phyloP scores from a whole-genome alignment of 2,113 vertebrate genomes.

The Sprattus sprattus region DNA sequence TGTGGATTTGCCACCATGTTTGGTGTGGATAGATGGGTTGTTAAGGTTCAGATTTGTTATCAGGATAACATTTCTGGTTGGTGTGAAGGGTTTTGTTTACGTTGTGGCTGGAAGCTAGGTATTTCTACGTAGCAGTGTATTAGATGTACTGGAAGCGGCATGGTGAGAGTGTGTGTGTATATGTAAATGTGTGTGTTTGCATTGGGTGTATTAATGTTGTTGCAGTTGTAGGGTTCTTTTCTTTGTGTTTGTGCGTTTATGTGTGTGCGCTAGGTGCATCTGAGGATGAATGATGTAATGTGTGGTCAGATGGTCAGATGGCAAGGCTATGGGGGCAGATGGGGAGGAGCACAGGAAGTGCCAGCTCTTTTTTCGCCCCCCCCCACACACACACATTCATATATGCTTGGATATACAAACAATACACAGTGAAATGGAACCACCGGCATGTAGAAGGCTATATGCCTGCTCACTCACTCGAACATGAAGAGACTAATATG shows the following conservation, averaged over 20 bases:
- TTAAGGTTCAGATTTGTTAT: neutral
- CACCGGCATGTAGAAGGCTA: neutral
- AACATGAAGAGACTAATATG: neutral
- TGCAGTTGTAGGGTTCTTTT: neutral
- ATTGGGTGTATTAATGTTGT: neutral
- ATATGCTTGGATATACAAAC: neutral
- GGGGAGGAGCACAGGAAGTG: constrained; percentile 55
- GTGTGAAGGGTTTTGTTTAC: too few species aligned
- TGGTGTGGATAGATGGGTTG: neutral
- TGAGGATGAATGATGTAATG: constrained; percentile 34
- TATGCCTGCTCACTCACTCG: neutral
- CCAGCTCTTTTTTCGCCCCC: constrained; percentile 37
- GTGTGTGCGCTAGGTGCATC: constrained; percentile 16
- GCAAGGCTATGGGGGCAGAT: constrained; percentile 55
- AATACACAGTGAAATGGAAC: neutral
- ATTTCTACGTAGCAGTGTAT: too few species aligned
- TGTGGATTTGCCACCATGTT: neutral
- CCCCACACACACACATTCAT: neutral
- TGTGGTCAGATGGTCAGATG: constrained; percentile 58
- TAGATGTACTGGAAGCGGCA: too few species aligned
- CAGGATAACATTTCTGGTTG: neutral
- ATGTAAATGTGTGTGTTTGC: neutral
- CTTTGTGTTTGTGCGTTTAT: neutral
- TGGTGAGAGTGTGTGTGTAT: neutral
- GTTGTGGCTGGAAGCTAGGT: too few species aligned